phyloP scores from a whole-genome alignment of 1,140 invertebrate genomes.

The Pseudachorutes palmiensis region DNA sequence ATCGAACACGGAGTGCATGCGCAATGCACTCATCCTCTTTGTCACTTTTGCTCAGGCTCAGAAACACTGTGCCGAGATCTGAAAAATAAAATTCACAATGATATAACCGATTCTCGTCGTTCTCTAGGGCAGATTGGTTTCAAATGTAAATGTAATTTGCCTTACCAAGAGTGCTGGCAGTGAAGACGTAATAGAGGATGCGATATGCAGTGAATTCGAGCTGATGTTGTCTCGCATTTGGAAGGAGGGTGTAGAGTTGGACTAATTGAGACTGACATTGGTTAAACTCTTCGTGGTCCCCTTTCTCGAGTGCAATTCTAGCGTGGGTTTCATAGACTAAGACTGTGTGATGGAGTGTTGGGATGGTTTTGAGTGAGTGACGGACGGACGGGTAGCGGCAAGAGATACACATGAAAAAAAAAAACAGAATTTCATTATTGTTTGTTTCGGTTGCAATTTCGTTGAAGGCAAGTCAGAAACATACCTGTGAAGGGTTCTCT shows the following conservation, averaged over 20 bases:
- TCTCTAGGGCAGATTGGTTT: too few species aligned
- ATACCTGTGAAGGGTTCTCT: slow-evolving; percentile 87
- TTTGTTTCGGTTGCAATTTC: too few species aligned
- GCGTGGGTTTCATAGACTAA: slow-evolving; percentile 98
- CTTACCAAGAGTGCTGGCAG: slow-evolving; percentile 88
- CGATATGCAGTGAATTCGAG: slow-evolving; percentile 90
- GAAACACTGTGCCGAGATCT: slow-evolving; percentile 88
- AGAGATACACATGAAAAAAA: too few species aligned
- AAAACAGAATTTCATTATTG: too few species aligned
- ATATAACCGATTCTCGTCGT: too few species aligned
- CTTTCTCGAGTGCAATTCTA: slow-evolving; percentile 89
- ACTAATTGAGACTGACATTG: slow-evolving; percentile 96
- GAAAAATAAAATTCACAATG: too few species aligned
- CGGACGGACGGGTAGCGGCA: too few species aligned
- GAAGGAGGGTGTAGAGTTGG: slow-evolving; percentile 68
- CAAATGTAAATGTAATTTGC: slow-evolving; percentile 23
- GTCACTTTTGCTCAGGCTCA: slow-evolving; percentile 65
- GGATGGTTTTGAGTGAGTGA: too few species aligned
- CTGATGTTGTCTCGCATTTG: slow-evolving; percentile 54
- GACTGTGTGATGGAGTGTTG: too few species aligned
- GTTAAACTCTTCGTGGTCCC: slow-evolving; percentile 91
- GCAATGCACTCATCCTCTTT: slow-evolving; percentile 73
- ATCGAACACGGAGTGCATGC: slow-evolving; percentile 76
- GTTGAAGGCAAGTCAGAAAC: too few species aligned
- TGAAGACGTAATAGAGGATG: slow-evolving; percentile 95